These are phyloP conservation scores for Brachionus sp. DNA, from an alignment of 1,140 invertebrate genomes.

Conservation along the genomic window DNA sequence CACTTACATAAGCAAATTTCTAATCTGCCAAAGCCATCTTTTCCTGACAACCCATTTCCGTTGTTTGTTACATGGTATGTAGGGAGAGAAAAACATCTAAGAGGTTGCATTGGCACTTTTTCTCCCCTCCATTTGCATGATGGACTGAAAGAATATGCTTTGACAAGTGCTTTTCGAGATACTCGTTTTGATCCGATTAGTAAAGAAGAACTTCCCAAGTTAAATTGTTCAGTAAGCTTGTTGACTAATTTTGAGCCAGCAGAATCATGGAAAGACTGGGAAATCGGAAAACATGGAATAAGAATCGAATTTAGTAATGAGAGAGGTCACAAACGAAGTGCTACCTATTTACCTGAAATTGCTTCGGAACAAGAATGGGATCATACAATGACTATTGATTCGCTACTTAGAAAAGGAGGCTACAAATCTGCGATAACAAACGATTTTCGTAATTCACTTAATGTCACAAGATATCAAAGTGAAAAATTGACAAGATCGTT, in stretches of 20 bases:
- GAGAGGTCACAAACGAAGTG: conserved; percentile 86
- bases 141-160: conserved; percentile 89
- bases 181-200: conserved; percentile 92
- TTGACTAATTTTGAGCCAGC: conserved; percentile 92
- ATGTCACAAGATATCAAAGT: conserved; percentile 88
- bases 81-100: conserved; percentile 73
- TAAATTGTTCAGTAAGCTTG: conserved; percentile 92
- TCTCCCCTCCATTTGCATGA: conserved; percentile 81
- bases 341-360: conserved; percentile 95
- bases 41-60: conserved; percentile 61
- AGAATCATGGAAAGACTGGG: conserved; percentile 90
- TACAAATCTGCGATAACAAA: conserved; percentile 84
- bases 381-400: conserved; percentile 71
- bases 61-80: conserved; percentile 98
- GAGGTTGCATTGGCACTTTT: conserved; percentile 63
- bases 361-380: conserved; percentile 85
- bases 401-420: conserved; percentile 89
- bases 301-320: conserved; percentile 95
- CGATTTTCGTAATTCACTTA: conserved; percentile 78
- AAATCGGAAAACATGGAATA: conserved; percentile 92
- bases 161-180: conserved; percentile 95
- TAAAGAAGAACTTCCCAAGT: conserved; percentile 81
- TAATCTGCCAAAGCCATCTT: not conserved
- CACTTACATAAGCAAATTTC: not conserved
- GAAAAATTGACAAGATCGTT: conserved; percentile 78